A percentile compares a stretch with the other conserved stretches of the same genome.
These are phyloP conservation scores for Pseudomyrmex pallidus DNA, from an alignment of 1,140 invertebrate genomes.

Conservation along the genomic window DNA sequence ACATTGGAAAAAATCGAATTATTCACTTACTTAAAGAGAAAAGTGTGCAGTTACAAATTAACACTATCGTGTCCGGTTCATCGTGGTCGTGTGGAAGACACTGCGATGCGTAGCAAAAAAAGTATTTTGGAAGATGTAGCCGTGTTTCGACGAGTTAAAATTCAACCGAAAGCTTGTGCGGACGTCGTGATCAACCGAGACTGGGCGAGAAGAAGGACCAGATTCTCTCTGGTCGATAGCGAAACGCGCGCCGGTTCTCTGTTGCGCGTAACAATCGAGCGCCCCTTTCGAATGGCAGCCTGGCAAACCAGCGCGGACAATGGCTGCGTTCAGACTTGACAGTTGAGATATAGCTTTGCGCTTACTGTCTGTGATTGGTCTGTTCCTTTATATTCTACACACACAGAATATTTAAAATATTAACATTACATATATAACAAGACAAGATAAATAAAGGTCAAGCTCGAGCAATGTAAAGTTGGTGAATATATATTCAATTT, in stretches of 20 bases:
- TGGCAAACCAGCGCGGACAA: not conserved
- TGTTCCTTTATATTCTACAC: too few species aligned
- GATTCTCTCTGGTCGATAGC: slow-evolving; percentile 73
- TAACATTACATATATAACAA: too few species aligned
- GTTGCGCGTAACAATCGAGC: slow-evolving; percentile 19
- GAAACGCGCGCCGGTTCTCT: slow-evolving; percentile 63
- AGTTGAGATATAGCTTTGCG: too few species aligned
- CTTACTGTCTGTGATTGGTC: too few species aligned
- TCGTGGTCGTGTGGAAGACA: not conserved
- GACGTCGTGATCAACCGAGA: slow-evolving; percentile 8
- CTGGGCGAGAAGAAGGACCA: slow-evolving; percentile 61
- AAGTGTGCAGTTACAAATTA: not conserved
- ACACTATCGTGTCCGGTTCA: slow-evolving; percentile 24
- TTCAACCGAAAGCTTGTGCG: slow-evolving; percentile 49
- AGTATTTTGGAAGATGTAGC: slow-evolving; percentile 56
- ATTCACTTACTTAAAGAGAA: not conserved
- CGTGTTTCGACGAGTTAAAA: slow-evolving; percentile 40
- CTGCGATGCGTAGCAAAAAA: slow-evolving; percentile 8
- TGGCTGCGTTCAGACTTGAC: too few species aligned
- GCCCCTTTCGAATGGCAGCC: not conserved
- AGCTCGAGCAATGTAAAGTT: too few species aligned
- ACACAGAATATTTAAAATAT: too few species aligned
- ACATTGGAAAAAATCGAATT: not conserved
- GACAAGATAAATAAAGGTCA: too few species aligned
- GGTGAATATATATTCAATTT: too few species aligned